Conservation (phyloP, 2,888 invertebrate species). For the Trissoscelio sp. region DNA sequence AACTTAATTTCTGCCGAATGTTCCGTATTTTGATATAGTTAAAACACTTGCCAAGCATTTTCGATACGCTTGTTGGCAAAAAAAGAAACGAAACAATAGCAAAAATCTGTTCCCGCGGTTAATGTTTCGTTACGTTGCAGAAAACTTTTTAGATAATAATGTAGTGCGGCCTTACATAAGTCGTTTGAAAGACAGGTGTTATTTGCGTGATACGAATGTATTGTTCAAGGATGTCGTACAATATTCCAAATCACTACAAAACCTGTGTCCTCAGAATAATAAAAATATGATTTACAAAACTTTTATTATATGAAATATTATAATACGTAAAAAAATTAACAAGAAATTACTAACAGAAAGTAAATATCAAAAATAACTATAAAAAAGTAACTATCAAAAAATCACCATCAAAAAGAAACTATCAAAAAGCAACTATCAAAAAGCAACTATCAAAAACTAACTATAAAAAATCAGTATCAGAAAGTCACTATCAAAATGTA, state of each 20-base stretch:
- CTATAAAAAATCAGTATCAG: too few relatives aligned
- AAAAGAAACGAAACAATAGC: constrained; percentile 11
- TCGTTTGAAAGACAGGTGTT: constrained; percentile 49
- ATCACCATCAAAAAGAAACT: too few relatives aligned
- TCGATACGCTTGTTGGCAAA: not conserved
- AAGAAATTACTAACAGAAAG: too few relatives aligned
- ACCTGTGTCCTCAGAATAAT: too few relatives aligned
- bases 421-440: too few relatives aligned
- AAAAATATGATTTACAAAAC: too few relatives aligned
- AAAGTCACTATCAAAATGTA: too few relatives aligned
- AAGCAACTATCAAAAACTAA: too few relatives aligned
- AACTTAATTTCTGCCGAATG: constrained; percentile 3
- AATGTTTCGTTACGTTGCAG: constrained; percentile 33
- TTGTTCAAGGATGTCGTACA: constrained; percentile 40
- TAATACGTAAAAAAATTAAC: too few relatives aligned
- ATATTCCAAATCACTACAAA: constrained; percentile 10
- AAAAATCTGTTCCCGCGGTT: not conserved
- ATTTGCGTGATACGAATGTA: constrained; percentile 44
- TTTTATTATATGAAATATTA: too few relatives aligned
- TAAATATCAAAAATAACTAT: too few relatives aligned
- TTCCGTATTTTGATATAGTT: not conserved
- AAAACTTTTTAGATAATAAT: constrained; percentile 43
- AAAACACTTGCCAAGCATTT: not conserved
- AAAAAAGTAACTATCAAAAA: too few relatives aligned
- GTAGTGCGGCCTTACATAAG: constrained; percentile 46